A percentile compares a stretch with the other conserved stretches of the same genome.
Evolutionary conservation across 2,113 vertebrate species (phyloP).

Genomic region (Hiodon alosoides): DNA sequence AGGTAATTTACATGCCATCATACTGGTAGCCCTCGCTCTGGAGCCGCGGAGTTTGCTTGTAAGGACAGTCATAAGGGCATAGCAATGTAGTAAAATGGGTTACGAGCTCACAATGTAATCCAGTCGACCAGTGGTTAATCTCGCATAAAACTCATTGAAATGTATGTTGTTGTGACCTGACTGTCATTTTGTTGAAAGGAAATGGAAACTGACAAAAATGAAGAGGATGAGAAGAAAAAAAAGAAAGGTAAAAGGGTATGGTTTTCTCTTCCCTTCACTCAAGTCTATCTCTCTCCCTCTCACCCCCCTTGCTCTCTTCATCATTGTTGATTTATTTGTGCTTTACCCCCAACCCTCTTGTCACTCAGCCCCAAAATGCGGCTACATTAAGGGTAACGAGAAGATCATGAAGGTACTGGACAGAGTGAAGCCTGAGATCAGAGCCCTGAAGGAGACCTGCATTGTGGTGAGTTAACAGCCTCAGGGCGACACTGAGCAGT

Average conservation of each 20-base stretch:
- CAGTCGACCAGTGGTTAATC: neutral
- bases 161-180: neutral
- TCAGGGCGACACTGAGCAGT: neutral
- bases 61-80: neutral
- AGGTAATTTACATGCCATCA: conserved; percentile 50
- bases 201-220: conserved; percentile 82
- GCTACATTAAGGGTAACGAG: conserved; percentile 77
- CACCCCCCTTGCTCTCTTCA: neutral
- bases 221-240: conserved; percentile 70
- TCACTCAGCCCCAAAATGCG: conserved; percentile 71
- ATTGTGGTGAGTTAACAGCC: conserved; percentile 58
- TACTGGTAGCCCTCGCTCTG: neutral
- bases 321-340: neutral
- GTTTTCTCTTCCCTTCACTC: neutral
- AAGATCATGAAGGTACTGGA: conserved; percentile 62
- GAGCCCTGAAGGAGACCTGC: conserved; percentile 70
- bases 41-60: neutral
- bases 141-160: neutral
- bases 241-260: conserved; percentile 56
- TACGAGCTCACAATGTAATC: neutral
- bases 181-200: conserved; percentile 48
- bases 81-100: neutral
- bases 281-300: neutral
- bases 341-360: neutral
- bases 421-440: conserved; percentile 75